Base-by-base conservation (phyloP, 2,797 vertebrate species). In the Lophius americanus region DNA sequence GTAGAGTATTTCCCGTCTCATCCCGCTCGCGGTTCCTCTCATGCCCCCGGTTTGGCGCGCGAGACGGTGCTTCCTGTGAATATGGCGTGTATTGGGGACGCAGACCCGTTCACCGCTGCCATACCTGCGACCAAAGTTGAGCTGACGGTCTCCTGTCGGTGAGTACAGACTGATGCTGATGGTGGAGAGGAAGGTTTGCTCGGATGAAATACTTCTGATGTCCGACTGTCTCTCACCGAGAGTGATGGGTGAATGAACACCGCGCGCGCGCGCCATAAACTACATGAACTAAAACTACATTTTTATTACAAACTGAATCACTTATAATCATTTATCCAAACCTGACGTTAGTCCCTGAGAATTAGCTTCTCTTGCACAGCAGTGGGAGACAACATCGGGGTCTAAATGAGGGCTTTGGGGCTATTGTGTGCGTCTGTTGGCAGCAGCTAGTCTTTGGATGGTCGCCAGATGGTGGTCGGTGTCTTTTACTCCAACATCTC, bases 101-200 rank as follows among this genome's bases (percentile, higher is more conserved):
- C 96, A 73, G 95, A 94, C 90, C 94, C 95, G 38, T 95, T 98
- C 87, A 95, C 95, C 76, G 94, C 95, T 38, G 95, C 94, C 85
- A 95, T 98, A 82, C 97, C 97, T n/a, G 97, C 97, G 78, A 98
- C 97, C 81, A 96, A 95, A 92, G 97, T 98, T 94, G 97, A 99
- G 88, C 92, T 99, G 71, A 96, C 95, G 10, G 95, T 98, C 48
- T 97, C 96, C 43, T 98, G 97, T 92, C 94, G 97, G 96, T 97
- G 93, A 96, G 95, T 85, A 50, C 3, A 5, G 47, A 13, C 2
- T 35, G 10, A 52, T 41, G 64, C 52, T 39, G 12, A 7, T 36
- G 2, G 32, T 0, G 3, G 3, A 3, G 11, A 5, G 6, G 3
- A 10, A 37, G 36, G 23, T 23, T 1, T 9, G 23, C 32, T 32